Evolutionary conservation across 2,113 vertebrate genomes (phyloP), one percentile per base, ranked within the genome.

Genomic region (Poecile atricapillus): DNA sequence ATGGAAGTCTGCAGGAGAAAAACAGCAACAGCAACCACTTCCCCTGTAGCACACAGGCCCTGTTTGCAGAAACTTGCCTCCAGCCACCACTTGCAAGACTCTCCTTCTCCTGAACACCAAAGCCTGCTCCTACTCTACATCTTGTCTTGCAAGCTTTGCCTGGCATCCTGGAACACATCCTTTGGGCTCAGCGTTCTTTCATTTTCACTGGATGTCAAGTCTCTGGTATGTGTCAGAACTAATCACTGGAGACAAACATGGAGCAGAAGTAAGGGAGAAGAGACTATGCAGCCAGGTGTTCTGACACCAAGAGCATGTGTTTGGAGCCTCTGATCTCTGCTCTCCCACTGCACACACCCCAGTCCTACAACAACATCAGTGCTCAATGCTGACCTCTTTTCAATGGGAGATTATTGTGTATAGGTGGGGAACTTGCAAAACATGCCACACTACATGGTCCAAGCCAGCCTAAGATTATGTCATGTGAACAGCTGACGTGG

Each of bases 141-240:
- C 20, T 53, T 31, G 6, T 56, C 60, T 81, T 47, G 8, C 19
- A 83, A 47, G 28, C 41, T 77, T 60, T 75, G 39, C 30, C 73
- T 59, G 43, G 28, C 0, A 0, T 41, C 44, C 47, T 63, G n/a
- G 13, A 31, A 67, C 7, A 37, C 0, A 1, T 31, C 30, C 21
- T 70, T 37, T 35, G 43, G 23, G 35, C 9, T 79, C 39, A 50
- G 21, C 16, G 30, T 78, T 24, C 68, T 80, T 74, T 81, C 3
- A 5, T 46, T 75, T 71, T 58, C 47, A 58, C 12, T 41, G 23
- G 18, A 18, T 33, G 23, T 28, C 19, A 89, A 17, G 16, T 56
- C 39, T 58, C 62, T 64, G 17, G 12, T 31, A 67, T 10, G 2
- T 33, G 9, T 67, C 35, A 63, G 35, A 93, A 75, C 15, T 58